phyloP scores from a whole-genome alignment of 2,113 vertebrate genomes.

The Coptodon rendalli region DNA sequence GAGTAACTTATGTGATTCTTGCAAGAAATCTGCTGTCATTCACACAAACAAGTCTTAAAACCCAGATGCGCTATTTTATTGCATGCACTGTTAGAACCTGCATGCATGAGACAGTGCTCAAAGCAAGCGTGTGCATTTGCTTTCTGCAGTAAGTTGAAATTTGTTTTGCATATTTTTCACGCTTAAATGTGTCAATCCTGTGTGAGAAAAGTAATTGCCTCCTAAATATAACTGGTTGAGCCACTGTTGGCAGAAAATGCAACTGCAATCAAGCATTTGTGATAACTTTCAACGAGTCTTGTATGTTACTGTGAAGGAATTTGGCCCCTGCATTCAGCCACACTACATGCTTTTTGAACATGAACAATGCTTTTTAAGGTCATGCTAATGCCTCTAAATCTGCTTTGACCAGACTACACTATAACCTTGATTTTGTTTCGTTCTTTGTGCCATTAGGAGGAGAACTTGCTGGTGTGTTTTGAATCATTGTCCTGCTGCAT shows the following conservation, averaged over 20 bases:
- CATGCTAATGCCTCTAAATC: not conserved
- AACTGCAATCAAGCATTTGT: not conserved
- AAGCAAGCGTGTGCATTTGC: not conserved
- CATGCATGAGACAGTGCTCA: not conserved
- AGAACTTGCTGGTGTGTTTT: not conserved
- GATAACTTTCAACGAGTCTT: not conserved
- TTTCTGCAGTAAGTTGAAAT: not conserved
- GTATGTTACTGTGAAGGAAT: not conserved
- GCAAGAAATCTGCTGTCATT: too few relatives aligned
- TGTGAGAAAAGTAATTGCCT: not conserved
- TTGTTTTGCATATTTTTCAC: not conserved
- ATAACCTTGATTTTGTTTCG: not conserved
- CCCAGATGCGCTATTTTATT: too few relatives aligned
- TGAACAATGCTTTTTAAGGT: not conserved
- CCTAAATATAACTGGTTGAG: not conserved
- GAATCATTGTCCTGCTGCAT: not conserved
- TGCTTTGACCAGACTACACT: not conserved
- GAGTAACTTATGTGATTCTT: too few relatives aligned
- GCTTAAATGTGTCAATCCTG: not conserved
- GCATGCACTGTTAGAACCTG: not conserved
- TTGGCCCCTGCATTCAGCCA: not conserved
- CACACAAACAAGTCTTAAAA: too few relatives aligned
- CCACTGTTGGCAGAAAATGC: not conserved
- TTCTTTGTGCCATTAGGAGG: not conserved
- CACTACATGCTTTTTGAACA: not conserved